phyloP scores from a whole-genome alignment of 2,113 vertebrate species.

The Lepus timidus region DNA sequence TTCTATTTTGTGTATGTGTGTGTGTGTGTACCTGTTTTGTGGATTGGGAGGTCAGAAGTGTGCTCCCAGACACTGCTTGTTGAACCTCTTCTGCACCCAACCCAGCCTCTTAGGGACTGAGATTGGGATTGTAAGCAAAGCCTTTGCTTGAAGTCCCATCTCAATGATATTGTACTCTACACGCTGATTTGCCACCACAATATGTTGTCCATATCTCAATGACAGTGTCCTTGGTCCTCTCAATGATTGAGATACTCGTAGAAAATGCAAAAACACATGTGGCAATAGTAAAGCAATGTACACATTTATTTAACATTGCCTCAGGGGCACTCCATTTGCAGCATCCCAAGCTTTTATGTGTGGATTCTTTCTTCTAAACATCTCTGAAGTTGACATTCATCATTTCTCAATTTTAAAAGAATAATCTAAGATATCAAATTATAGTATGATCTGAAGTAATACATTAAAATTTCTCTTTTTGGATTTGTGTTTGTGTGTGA shows the following conservation, averaged over 20 bases:
- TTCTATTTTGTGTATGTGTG: neutral
- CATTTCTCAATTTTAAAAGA: neutral
- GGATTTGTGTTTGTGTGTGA: neutral
- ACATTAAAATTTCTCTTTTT: neutral
- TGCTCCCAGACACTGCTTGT: rapidly evolving
- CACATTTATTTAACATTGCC: neutral
- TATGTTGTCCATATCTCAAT: neutral
- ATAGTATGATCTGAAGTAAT: neutral
- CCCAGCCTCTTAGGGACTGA: neutral
- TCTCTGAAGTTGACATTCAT: neutral
- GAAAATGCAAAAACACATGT: neutral
- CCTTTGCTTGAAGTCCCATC: neutral
- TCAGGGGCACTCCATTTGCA: neutral
- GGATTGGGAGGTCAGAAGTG: rapidly evolving
- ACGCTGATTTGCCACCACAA: neutral
- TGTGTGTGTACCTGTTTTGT: neutral
- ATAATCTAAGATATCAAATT: neutral
- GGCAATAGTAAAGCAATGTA: neutral
- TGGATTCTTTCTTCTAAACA: neutral
- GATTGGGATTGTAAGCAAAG: neutral
- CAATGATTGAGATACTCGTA: neutral
- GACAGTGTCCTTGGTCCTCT: neutral
- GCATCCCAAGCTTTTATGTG: neutral
- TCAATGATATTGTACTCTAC: neutral
- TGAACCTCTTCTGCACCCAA: neutral